Percentiles rank a stretch among this genome's conserved stretches.
Evolutionary conservation across 2,113 vertebrate species (phyloP).

Genomic region (Natator depressus): DNA sequence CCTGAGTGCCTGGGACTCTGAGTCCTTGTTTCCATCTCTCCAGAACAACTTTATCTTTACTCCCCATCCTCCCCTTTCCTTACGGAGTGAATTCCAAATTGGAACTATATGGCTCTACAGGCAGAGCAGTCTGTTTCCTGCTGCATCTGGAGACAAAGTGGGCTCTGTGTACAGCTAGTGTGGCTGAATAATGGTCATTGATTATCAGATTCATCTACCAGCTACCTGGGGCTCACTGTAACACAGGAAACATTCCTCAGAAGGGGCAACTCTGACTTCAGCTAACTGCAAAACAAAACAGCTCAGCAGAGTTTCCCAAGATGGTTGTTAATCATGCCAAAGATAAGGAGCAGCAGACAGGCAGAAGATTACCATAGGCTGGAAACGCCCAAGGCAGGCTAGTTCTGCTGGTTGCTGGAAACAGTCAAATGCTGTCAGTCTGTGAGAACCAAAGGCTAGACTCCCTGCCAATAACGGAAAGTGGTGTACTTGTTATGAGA

Average conservation of each 20-base stretch:
- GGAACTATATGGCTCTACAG: background rate
- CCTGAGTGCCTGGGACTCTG: no score
- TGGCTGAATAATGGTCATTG: background rate
- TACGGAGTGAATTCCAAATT: background rate
- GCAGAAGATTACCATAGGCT: background rate
- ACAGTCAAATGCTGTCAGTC: background rate
- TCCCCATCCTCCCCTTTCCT: background rate
- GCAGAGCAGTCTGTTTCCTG: background rate
- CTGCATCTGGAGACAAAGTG: background rate
- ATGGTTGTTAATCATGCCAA: background rate
- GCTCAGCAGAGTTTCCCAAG: background rate
- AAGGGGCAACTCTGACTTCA: background rate
- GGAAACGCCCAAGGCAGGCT: background rate
- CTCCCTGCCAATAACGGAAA: background rate
- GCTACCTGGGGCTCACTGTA: background rate
- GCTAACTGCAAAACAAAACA: background rate
- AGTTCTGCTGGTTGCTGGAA: background rate
- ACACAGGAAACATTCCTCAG: background rate
- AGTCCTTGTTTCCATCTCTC: no score
- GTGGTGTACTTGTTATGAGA: background rate
- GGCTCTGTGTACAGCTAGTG: background rate
- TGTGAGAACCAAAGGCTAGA: background rate
- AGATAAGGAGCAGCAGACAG: background rate
- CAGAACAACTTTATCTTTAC: background rate
- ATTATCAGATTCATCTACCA: fast-evolving